phyloP scores from a whole-genome alignment of 2,888 invertebrate species.

The Mantis religiosa region DNA sequence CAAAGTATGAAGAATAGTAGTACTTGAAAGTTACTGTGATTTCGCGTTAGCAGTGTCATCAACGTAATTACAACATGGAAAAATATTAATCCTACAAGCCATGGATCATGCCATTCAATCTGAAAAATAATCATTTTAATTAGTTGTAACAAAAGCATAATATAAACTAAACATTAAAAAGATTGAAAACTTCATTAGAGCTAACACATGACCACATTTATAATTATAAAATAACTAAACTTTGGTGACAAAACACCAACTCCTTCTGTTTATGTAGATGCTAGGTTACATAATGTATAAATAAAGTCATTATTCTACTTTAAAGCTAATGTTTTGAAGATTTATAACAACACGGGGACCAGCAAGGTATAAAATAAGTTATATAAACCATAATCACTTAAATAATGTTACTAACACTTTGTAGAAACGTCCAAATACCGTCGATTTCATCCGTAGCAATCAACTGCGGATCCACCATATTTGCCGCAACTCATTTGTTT shows the following conservation, averaged over 20 bases:
- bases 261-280: background rate
- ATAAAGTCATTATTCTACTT: background rate
- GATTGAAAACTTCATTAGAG: background rate
- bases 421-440: constrained; percentile 71
- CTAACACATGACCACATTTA: background rate
- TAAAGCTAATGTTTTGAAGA: background rate
- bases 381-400: background rate
- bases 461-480: constrained; percentile 56
- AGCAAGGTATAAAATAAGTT: background rate
- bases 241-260: background rate
- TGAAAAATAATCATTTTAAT: constrained; percentile 44
- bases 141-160: background rate
- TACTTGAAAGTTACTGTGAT: constrained; percentile 83
- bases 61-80: constrained; percentile 75
- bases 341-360: background rate
- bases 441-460: constrained; percentile 70
- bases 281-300: background rate
- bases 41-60: constrained; percentile 74
- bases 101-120: constrained; percentile 89
- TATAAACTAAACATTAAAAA: background rate
- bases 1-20: constrained; percentile 73
- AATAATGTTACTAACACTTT: constrained; percentile 61
- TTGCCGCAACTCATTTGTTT: constrained; percentile 23
- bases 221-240: background rate
- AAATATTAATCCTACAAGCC: constrained; percentile 71